Base-by-base conservation (phyloP, 2,113 vertebrate species). In the Lepus timidus region DNA sequence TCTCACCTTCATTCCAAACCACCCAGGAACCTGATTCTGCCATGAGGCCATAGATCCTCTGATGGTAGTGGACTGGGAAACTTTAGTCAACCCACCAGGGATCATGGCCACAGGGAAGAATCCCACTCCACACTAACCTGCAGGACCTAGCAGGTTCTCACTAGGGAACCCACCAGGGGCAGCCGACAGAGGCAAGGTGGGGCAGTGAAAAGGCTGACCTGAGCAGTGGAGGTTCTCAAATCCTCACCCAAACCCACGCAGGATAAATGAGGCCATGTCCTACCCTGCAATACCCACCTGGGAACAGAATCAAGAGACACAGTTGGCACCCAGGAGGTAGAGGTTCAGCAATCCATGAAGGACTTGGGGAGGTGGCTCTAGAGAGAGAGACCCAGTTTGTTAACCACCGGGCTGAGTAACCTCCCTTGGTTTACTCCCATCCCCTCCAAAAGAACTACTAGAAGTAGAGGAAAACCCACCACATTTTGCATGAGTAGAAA, bases 111-210 rank as follows among this genome's bases (percentile, higher is more conserved):
- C 33, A 25, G 31, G 7, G 51, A 36, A 3, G 19, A 39, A 36
- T 75, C 29, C 12, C 61, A 58, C 9, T 44, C 51, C 22, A 62
- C n/a, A 33, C 22, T 29, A n/a, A 62, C 27, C 13, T 36, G 5
- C 9, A 10, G 49, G 19, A 1, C 31, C 65, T 29, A 0, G 0
- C 0, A 6, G 13, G 19, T 27, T 90, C 70, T 68, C 6, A 0
- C 12, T 16, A 62, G 73, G 5, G 36, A 6, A 14, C 29, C 36
- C 39, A 36, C 0, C 19, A 49, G 23, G 29, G 85, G 31, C 3
- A 19, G 0, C 2, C 7, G 39, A 20, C 64, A 62, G 62, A 70
- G 0, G 8, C 4, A 25, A 68, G 25, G 20, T 5, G 1, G 36
- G 20, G 2, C 29, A 55, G 33, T 25, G 64, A 27, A 79, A n/a